Base-by-base conservation (phyloP, 2,888 invertebrate species). In the Itoplectis maculator region DNA sequence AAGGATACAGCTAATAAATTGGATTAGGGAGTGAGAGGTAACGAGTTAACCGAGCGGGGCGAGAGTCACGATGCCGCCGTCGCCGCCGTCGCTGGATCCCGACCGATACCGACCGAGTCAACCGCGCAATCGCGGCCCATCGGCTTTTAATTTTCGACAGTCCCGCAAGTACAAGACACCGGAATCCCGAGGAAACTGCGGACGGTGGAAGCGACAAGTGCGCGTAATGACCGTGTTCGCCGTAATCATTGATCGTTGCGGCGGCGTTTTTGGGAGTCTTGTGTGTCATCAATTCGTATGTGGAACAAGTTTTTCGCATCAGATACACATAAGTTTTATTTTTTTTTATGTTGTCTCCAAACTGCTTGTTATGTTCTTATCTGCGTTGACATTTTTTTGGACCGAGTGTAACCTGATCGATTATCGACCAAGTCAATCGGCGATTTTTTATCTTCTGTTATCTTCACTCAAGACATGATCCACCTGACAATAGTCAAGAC, bases 141-240 rank as follows among this genome's bases (percentile, higher is more conserved):
- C 85, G 84, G 86, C 85, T 87, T 88, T 85, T 88, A 87, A 88
- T 89, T 88, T 84, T n/a, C n/a, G n/a, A n/a, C n/a, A 85, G 82
- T 87, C 80, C 81, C 77, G n/a, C n/a, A n/a, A n/a, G 84, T 84
- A 88, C 86, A 87, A 82, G 86, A 79, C 77, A 79, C 66, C 42
- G 86, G 85, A 86, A 84, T 85, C 83, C 82, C 79, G n/a, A 40
- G 66, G 74, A 54, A 72, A 76, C 70, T 47, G 49, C 61, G 61
- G n/a, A n/a, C 35, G 29, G 75, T 66, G 76, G 82, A 81, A 81
- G 70, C 49, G 65, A 65, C 72, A 59, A 68, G 79, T 78, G 74
- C 78, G 47, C 69, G 70, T 82, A 82, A 82, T 79, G 56, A 75
- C 54, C 78, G 63, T 75, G 74, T 78, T 82, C 54, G 59, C 40